phyloP scores from a whole-genome alignment of 53 echinoderm and acorn worm genomes.

The Paracentrotus lividus region DNA sequence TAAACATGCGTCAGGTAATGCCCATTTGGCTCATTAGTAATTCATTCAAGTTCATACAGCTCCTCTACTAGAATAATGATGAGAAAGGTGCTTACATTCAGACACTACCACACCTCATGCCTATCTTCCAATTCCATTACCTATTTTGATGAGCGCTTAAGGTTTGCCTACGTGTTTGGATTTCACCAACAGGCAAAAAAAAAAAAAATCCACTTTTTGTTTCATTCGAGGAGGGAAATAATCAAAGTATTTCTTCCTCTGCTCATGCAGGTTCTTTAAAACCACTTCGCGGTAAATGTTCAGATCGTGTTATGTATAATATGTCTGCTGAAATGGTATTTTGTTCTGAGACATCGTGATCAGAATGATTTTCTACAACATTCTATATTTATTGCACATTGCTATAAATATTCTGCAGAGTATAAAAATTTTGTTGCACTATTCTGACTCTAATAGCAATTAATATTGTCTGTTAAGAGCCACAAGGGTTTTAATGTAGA shows the following conservation, averaged over 20 bases:
- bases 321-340: background rate
- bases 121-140: slow-evolving; percentile 12
- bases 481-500: too few species aligned
- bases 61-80: slow-evolving; percentile 40
- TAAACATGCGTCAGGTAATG: slow-evolving; percentile 50
- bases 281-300: background rate
- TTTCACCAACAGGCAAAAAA: background rate
- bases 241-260: background rate
- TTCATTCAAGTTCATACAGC: slow-evolving; percentile 63
- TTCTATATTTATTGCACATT: too few species aligned
- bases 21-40: slow-evolving; percentile 58
- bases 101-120: background rate
- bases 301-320: background rate
- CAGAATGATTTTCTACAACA: background rate
- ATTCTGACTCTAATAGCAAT: too few species aligned
- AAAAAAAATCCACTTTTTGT: background rate
- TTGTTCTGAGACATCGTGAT: background rate
- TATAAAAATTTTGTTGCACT: too few species aligned
- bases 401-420: too few species aligned
- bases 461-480: too few species aligned
- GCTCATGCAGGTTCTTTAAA: background rate
- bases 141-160: slow-evolving; percentile 51
- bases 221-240: background rate
- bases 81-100: slow-evolving; percentile 4
- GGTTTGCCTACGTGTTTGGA: slow-evolving; percentile 18